A percentile compares a stretch with the other conserved stretches of the same genome.
phyloP scores from a whole-genome alignment of 2,797 vertebrate species.

The Semaprochilodus insignis region DNA sequence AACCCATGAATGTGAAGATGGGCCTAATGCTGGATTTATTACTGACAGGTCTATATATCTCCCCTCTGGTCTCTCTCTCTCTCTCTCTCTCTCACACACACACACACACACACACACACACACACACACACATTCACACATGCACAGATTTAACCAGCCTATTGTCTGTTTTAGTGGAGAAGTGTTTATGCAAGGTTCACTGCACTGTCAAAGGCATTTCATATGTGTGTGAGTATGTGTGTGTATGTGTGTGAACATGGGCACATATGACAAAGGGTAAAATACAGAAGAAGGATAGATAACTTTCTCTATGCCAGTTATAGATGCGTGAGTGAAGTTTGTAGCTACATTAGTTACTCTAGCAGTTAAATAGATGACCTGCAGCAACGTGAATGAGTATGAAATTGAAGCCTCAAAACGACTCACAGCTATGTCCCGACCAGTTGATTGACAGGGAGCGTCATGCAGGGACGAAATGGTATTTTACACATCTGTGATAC shows the following conservation, averaged over 20 bases:
- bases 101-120: background rate
- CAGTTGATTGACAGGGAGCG: too few relatives aligned
- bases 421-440: too few relatives aligned
- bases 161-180: conserved; percentile 70
- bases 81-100: too few relatives aligned
- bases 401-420: too few relatives aligned
- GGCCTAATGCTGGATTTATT: conserved; percentile 74
- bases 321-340: too few relatives aligned
- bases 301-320: too few relatives aligned
- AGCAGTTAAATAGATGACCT: too few relatives aligned
- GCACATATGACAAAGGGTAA: background rate
- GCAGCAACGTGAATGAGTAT: too few relatives aligned
- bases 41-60: conserved; percentile 76
- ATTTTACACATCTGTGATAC: too few relatives aligned
- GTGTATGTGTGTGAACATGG: conserved; percentile 5
- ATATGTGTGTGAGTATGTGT: background rate
- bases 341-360: too few relatives aligned
- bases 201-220: conserved; percentile 41
- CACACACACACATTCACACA: background rate
- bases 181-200: conserved; percentile 70
- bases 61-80: background rate
- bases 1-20: conserved; percentile 79
- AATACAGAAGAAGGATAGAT: background rate
- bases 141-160: conserved; percentile 27
- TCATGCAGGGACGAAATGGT: too few relatives aligned